phyloP scores from a whole-genome alignment of 2,797 vertebrate species.

The Poeciliopsis infans region DNA sequence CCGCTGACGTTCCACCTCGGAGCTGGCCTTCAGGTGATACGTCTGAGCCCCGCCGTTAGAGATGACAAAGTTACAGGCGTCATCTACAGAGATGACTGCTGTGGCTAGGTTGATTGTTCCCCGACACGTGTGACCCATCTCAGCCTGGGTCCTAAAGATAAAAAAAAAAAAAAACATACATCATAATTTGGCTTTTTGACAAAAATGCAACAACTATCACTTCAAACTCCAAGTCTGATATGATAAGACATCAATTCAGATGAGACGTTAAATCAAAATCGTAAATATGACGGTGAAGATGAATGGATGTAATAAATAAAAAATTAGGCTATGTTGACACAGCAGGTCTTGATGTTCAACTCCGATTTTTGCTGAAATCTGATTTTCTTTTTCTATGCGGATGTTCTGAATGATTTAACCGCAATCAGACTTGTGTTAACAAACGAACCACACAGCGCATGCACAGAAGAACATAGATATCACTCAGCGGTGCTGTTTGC shows the following conservation, averaged over 20 bases:
- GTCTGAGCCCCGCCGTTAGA: constrained; percentile 96
- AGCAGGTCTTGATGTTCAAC: not conserved
- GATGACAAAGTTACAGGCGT: constrained; percentile 99
- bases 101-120: constrained; percentile 98
- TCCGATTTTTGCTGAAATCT: not conserved
- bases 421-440: not conserved
- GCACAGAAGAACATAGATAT: not conserved
- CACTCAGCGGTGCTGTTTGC: not conserved
- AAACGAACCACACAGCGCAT: not conserved
- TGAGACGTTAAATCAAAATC: not conserved
- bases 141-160: constrained; percentile 90
- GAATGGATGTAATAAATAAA: not conserved
- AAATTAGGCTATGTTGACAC: not conserved
- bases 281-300: not conserved
- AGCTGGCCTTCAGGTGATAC: constrained; percentile 96
- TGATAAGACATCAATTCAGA: not conserved
- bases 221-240: not conserved
- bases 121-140: constrained; percentile 97
- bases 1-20: constrained; percentile 94
- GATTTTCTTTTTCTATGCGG: no score
- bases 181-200: constrained; percentile 7
- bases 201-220: not conserved
- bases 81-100: constrained; percentile 93
- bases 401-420: not conserved
- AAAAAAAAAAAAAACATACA: not conserved